Base-by-base conservation (phyloP, 2,888 invertebrate genomes). In the Perizoma flavofasciatum region DNA sequence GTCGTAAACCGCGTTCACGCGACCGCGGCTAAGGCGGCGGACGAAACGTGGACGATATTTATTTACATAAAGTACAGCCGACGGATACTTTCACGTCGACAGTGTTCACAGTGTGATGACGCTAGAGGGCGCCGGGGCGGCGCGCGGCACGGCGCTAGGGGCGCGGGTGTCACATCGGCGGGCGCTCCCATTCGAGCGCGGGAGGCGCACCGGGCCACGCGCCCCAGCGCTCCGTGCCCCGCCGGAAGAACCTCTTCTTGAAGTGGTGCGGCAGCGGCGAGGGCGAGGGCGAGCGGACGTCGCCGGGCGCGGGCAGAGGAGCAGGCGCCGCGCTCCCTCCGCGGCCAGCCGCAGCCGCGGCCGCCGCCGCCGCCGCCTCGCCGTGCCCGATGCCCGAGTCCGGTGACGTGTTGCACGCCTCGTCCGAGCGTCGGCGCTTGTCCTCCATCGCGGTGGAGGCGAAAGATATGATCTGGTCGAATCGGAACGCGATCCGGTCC, bases 381-480 rank as follows among this genome's bases (percentile, higher is more conserved):
- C 94, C 94, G 83, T 95, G 96, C 59, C 97, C 97, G 70, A 97
- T 95, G 71, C 97, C 97, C 49, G 84, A 85, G 88, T 97, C 97
- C 8, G 97, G 97, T 68, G 97, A 97, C 49, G 97, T 97, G 84
- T 97, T 97, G 81, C 96, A 96, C 74, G 96, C 84, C 72, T 96
- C 96, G 86, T 97, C 97, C 44, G 97, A 97, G 63, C 97, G 94
- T 63, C 97, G 94, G 60, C 97, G 94, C 78, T 97, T 95, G 87
- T 97, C 96, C 82, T 97, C 97, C 82, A 98, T 93, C 78, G 98
- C 98, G 10, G 97, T 97, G 44, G 98, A 97, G 50, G 98, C 98
- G 82, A 98, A 97, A 61, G 97, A 98, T 70, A 98, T 97, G 75
- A 98, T 93, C 70, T 97, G 96, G 90, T 98, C 98, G 92, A 98